Evolutionary conservation across 2,113 vertebrate species (phyloP), one percentile per base, ranked within the genome.

Genomic region (Cyanoderma ruficeps): DNA sequence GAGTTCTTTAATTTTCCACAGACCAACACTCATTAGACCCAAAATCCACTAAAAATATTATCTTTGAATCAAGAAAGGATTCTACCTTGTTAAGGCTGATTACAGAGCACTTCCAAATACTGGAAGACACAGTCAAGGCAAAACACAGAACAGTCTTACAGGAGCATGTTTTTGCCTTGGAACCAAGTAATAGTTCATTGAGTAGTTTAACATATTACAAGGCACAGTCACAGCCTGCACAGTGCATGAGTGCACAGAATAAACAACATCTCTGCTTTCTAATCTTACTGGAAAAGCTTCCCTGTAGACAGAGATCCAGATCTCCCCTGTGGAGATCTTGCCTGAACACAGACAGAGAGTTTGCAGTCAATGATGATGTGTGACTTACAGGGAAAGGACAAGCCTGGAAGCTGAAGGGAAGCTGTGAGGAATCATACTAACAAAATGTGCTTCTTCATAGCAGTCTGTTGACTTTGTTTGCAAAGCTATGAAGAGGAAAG

Each of bases 231-330:
- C 30, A 65, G 30, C 64, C 70, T 59, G 20, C 49, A 83, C 65
- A 81, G 71, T 2, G 19, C 65, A 27, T 7, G 17, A 69, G 50
- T 7, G 30, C 2, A 7, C 56, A 46, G 15, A 63, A 16, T 42
- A 61, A 71, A 74, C 6, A 3, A 21, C 10, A 6, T 50, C 24
- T 56, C 28, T 41, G 9, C 42, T 74, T 74, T 70, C 46, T 71
- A 60, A 79, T 2, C 22, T 85, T 77, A 93, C 92, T 71, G 42
- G 90, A 80, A 56, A 96, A 95, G 2, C 46, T 96, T 91, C 65
- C 59, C 63, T 78, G 60, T 15, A 95, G 33, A 18, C 94, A 87
- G 47, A 52, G 18, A n/a, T 63, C 18, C 47, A 64, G 59, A 42
- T n/a, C 14, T n/a, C 24, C 31, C 31, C 60, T 13, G 59, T 91